Evolutionary conservation across 2,888 invertebrate genomes (phyloP), one percentile per base, ranked within the genome.

Genomic region (Cerceris ruficornis): DNA sequence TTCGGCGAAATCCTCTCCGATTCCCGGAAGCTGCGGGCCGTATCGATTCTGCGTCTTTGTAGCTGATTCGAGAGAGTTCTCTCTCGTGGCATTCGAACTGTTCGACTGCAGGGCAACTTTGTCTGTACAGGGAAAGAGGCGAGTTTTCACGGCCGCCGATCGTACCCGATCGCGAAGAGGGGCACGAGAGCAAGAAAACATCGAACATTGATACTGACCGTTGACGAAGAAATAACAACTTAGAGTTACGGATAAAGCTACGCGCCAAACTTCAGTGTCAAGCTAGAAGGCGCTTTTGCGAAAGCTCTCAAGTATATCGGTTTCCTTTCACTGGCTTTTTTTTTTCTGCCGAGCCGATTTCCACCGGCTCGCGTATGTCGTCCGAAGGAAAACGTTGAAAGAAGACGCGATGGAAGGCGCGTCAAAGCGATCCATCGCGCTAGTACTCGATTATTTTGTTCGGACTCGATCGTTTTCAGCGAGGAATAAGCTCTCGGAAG

Each of bases 11-110:
- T 74, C 66, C 76, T 71, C 73, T 65, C 72, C 50, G 76, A 70
- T 80, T 82, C 85, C 80, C 80, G 85, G 85, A 83, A 85, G 80
- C 85, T 77, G 78, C 75, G 78, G 83, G 74, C 71, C 78, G 80
- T 85, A 85, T 85, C 83, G 85, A 85, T 85, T 80, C 76, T 57
- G 61, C 70, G 77, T 73, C 64, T 65, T 74, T 76, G 28, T 28
- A 28, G 28, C 28, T 28, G 69, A 67, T 54, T 64, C 69, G 83
- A 74, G 79, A 78, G 69, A 65, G 64, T n/a, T 50, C 46, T n/a
- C 70, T 62, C 54, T 75, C n/a, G 81, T 80, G 43, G 73, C 66
- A 69, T 64, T 62, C 61, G 69, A 54, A 67, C 50, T 52, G 57
- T 55, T 15, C 49, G 75, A 70, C 75, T 52, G 9, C 39, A 42